phyloP scores from a whole-genome alignment of 2,113 vertebrate species.

The Chamaetylas fuelleborni region DNA sequence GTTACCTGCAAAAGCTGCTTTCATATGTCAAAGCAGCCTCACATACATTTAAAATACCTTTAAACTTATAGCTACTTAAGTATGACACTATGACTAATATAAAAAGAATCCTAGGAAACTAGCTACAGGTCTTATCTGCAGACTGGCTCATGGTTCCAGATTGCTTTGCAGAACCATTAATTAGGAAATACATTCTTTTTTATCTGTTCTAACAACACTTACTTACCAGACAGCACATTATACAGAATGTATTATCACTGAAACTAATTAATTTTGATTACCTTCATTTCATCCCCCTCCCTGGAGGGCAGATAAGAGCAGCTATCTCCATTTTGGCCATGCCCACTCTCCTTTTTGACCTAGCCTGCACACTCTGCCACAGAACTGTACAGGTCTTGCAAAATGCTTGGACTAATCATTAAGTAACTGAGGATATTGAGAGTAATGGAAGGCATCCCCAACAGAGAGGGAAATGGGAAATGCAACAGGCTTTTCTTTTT shows the following conservation, averaged over 20 bases:
- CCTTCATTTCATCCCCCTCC: background rate
- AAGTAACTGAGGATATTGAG: background rate
- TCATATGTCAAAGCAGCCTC: background rate
- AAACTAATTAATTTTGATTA: background rate
- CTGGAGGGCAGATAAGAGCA: background rate
- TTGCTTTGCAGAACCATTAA: background rate
- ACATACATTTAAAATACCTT: background rate
- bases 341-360: background rate
- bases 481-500: background rate
- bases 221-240: background rate
- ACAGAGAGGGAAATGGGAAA: background rate
- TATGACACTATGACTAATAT: background rate
- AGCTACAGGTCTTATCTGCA: background rate
- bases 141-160: background rate
- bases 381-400: background rate
- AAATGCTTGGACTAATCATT: background rate
- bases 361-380: background rate
- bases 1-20: background rate
- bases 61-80: background rate
- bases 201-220: background rate
- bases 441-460: background rate
- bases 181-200: background rate
- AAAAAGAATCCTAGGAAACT: background rate
- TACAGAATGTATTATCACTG: background rate
- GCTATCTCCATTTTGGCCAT: background rate